Percentiles rank a stretch among this genome's conserved stretches.
Conservation (phyloP, 2,888 invertebrate species). For the Ichneumoninae sp. region DNA sequence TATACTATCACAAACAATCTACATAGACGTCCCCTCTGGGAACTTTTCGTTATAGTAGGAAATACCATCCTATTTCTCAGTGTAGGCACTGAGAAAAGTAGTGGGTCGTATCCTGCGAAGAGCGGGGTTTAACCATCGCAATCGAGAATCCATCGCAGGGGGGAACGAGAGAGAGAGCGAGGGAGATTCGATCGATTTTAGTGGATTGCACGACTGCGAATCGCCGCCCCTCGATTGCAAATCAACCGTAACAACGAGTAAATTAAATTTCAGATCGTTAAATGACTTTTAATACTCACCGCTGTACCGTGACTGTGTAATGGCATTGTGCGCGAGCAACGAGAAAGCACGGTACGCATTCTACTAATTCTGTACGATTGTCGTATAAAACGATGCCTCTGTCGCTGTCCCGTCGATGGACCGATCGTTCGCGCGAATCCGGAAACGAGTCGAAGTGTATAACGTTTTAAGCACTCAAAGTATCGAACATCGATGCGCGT, state of each 20-base stretch:
- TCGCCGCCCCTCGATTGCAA: neutral
- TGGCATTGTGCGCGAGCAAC: conserved; percentile 1
- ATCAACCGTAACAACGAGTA: conserved; percentile 15
- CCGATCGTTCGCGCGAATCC: neutral
- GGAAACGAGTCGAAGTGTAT: neutral
- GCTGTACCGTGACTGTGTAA: too few species aligned
- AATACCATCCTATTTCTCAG: too few species aligned
- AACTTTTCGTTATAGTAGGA: too few species aligned
- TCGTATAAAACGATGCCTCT: conserved; percentile 15
- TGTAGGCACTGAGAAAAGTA: too few species aligned
- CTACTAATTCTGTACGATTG: conserved; percentile 14
- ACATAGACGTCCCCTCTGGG: too few species aligned
- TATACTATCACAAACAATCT: too few species aligned
- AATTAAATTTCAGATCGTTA: conserved; percentile 68
- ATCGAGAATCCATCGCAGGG: too few species aligned
- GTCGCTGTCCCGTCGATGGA: conserved; percentile 19
- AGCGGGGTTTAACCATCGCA: too few species aligned
- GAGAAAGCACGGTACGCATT: neutral
- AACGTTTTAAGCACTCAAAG: conserved; percentile 22
- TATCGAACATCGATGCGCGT: conserved; percentile 11
- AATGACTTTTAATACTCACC: conserved; percentile 23
- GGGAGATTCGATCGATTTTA: neutral
- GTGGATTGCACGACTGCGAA: neutral
- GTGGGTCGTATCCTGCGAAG: too few species aligned
- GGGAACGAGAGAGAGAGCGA: neutral